Percentiles rank a stretch among this genome's conserved stretches.
These are phyloP conservation scores for Platyscapa corneri DNA, from an alignment of 1,140 invertebrate species.

Conservation along the genomic window DNA sequence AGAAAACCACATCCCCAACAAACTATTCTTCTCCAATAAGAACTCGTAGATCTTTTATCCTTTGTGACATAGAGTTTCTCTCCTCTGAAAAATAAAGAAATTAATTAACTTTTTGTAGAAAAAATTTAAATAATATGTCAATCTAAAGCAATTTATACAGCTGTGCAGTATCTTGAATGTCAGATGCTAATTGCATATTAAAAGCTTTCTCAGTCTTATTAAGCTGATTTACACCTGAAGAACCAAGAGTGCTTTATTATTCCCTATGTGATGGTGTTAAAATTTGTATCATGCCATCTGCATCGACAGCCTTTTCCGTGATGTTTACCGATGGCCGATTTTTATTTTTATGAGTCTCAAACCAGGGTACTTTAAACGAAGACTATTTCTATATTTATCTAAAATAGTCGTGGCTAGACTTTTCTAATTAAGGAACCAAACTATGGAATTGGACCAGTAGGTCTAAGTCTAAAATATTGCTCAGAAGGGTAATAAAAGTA, in stretches of 20 bases:
- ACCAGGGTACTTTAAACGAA: not conserved
- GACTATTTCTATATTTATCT: slow-evolving; percentile 31
- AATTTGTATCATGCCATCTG: slow-evolving; percentile 43
- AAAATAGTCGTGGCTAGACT: slow-evolving; percentile 25
- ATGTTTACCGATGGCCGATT: slow-evolving; percentile 1
- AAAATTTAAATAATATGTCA: slow-evolving; percentile 8
- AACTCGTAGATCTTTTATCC: slow-evolving; percentile 82
- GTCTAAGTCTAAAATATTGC: slow-evolving; percentile 47
- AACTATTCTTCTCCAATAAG: slow-evolving; percentile 78
- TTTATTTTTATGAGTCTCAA: slow-evolving; percentile 25
- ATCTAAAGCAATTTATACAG: slow-evolving; percentile 65
- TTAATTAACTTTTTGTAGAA: slow-evolving; percentile 2
- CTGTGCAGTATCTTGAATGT: slow-evolving; percentile 57
- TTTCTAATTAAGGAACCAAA: slow-evolving; percentile 17
- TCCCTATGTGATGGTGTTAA: slow-evolving; percentile 48
- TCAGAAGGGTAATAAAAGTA: slow-evolving; percentile 55
- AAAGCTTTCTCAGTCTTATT: slow-evolving; percentile 56
- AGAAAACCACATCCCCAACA: slow-evolving; percentile 80
- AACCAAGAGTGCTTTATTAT: slow-evolving; percentile 52
- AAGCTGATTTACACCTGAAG: slow-evolving; percentile 47
- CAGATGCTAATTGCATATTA: slow-evolving; percentile 57
- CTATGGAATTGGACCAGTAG: not conserved
- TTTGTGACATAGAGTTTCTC: slow-evolving; percentile 88
- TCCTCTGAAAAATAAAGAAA: slow-evolving; percentile 77
- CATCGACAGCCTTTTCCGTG: slow-evolving; percentile 33